phyloP scores from a whole-genome alignment of 2,888 invertebrate species.

The Lasioglossum leucozonium region DNA sequence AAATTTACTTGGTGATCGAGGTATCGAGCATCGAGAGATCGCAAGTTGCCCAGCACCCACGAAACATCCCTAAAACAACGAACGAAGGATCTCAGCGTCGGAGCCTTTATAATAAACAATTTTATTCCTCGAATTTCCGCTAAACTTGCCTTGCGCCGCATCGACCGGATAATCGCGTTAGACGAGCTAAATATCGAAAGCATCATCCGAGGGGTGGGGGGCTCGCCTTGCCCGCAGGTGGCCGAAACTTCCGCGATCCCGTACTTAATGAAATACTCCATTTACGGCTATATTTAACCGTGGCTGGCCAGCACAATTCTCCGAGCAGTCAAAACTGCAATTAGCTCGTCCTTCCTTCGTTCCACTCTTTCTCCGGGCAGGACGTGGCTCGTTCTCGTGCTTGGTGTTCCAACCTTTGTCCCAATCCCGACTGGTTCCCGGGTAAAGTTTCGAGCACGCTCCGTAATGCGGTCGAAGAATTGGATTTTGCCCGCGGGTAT shows the following conservation, averaged over 20 bases:
- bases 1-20: not conserved
- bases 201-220: not conserved
- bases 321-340: conserved; percentile 68
- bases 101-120: not conserved
- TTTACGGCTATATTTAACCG: conserved; percentile 67
- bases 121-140: not conserved
- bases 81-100: too few relatives aligned
- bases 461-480: conserved; percentile 40
- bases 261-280: conserved; percentile 69
- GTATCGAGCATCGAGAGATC: not conserved
- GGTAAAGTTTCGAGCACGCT: conserved; percentile 37
- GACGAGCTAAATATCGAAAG: not conserved
- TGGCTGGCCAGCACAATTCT: conserved; percentile 44
- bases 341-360: conserved; percentile 56
- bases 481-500: conserved; percentile 52
- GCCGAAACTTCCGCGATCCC: conserved; percentile 43
- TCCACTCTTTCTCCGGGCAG: conserved; percentile 10
- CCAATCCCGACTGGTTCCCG: not conserved
- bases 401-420: not conserved
- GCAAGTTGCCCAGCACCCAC: not conserved
- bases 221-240: conserved; percentile 29
- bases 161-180: conserved; percentile 17
- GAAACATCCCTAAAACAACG: not conserved
- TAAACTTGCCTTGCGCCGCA: not conserved
- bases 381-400: not conserved